Evolutionary conservation across 2,797 vertebrate genomes (phyloP).

Genomic region (Characodon lateralis): DNA sequence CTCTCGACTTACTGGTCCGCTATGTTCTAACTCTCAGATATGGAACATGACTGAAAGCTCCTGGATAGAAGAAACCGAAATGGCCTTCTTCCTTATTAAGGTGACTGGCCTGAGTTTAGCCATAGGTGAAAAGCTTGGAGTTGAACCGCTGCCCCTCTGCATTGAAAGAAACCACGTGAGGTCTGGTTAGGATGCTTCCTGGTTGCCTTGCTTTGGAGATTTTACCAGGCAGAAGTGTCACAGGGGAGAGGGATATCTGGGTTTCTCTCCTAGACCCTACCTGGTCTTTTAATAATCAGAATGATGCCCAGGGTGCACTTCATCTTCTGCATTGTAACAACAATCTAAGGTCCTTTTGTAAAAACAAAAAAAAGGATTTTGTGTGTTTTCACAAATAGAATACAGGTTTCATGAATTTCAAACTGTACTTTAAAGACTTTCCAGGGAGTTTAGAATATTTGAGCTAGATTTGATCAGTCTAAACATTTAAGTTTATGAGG

Average conservation of each 20-base stretch:
- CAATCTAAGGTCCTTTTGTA: too few species aligned
- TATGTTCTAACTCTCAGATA: background rate
- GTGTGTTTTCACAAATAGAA: too few species aligned
- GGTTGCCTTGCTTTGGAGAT: background rate
- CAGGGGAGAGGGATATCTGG: background rate
- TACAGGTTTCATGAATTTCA: too few species aligned
- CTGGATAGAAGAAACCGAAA: background rate
- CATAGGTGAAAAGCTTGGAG: background rate
- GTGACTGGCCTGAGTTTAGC: background rate
- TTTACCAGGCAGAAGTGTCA: background rate
- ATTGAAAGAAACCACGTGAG: too few species aligned
- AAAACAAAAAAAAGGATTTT: too few species aligned
- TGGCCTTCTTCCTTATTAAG: background rate
- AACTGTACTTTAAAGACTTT: background rate
- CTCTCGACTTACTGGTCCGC: too few species aligned
- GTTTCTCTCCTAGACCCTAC: background rate
- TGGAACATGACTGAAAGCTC: background rate
- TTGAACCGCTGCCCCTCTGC: background rate
- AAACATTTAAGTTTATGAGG: too few species aligned
- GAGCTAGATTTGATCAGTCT: too few species aligned
- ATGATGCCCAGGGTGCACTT: too few species aligned
- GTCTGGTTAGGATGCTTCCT: background rate
- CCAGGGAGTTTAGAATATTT: too few species aligned
- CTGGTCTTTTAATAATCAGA: too few species aligned
- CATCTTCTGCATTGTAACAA: too few species aligned